Conservation (phyloP, 2,113 vertebrate species). For the Notechis scutatus region DNA sequence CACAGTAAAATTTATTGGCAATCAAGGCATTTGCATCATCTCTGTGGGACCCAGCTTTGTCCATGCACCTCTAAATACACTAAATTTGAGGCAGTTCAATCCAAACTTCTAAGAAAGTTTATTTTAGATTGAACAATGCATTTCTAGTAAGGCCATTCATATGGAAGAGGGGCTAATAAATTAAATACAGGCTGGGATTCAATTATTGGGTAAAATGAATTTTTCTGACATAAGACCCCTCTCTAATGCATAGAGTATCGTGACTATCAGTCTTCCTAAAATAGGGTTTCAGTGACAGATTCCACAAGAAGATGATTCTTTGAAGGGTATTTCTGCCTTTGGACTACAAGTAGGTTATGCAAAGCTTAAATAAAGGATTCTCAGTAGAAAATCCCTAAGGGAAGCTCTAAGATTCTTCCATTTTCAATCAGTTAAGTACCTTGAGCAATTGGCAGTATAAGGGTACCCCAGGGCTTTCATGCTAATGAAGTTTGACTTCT, state of each 20-base stretch:
- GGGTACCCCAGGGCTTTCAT: background rate
- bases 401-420: background rate
- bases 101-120: background rate
- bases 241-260: background rate
- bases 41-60: background rate
- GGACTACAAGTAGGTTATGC: background rate
- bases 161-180: background rate
- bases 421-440: background rate
- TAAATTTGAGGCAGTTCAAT: background rate
- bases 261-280: background rate
- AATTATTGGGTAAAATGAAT: background rate
- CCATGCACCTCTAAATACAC: background rate
- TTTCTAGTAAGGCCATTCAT: background rate
- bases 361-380: background rate
- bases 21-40: background rate
- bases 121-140: background rate
- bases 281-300: background rate
- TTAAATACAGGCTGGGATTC: background rate
- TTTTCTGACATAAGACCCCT: background rate
- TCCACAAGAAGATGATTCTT: background rate
- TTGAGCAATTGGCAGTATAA: background rate
- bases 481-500: background rate
- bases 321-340: background rate
- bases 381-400: background rate
- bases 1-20: background rate